These are phyloP conservation scores for Scaptomyza polygonia DNA, from an alignment of 2,888 invertebrate genomes.

Conservation along the genomic window DNA sequence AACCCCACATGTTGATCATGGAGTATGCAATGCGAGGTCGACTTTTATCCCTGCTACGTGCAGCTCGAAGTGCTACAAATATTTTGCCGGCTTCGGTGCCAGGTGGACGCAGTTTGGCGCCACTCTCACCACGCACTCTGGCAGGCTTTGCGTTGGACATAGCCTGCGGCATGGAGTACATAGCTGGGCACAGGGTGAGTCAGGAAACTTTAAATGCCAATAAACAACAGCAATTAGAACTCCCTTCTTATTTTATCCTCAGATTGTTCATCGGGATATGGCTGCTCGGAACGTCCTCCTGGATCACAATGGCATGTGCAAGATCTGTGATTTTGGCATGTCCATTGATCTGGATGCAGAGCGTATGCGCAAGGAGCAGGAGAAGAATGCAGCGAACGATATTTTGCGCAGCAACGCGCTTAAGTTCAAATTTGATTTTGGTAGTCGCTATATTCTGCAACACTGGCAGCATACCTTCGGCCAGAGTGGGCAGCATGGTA, in stretches of 20 bases:
- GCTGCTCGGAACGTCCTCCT: slow-evolving; percentile 93
- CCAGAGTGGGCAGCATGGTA: slow-evolving; percentile 46
- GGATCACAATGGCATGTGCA: slow-evolving; percentile 93
- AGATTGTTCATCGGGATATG: slow-evolving; percentile 94
- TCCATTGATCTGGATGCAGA: slow-evolving; percentile 87
- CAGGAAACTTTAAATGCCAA: neutral
- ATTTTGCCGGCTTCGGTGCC: slow-evolving; percentile 85
- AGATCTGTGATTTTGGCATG: slow-evolving; percentile 95
- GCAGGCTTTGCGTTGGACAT: slow-evolving; percentile 93
- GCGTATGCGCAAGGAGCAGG: slow-evolving; percentile 74
- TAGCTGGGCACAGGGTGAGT: slow-evolving; percentile 91
- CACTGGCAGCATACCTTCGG: slow-evolving; percentile 81
- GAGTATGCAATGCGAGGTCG: slow-evolving; percentile 95
- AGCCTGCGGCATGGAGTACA: slow-evolving; percentile 93
- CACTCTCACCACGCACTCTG: slow-evolving; percentile 87
- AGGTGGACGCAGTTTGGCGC: slow-evolving; percentile 83
- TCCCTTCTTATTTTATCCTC: slow-evolving; percentile 29
- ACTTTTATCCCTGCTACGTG: slow-evolving; percentile 90
- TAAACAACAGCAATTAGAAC: neutral
- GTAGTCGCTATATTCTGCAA: slow-evolving; percentile 81
- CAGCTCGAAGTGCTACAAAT: slow-evolving; percentile 83
- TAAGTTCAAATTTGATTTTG: slow-evolving; percentile 82
- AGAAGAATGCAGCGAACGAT: slow-evolving; percentile 79
- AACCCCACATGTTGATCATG: slow-evolving; percentile 92
- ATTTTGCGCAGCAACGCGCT: slow-evolving; percentile 74